Evolutionary conservation across 2,888 invertebrate species (phyloP).

Genomic region (Meteorus cinctellus): DNA sequence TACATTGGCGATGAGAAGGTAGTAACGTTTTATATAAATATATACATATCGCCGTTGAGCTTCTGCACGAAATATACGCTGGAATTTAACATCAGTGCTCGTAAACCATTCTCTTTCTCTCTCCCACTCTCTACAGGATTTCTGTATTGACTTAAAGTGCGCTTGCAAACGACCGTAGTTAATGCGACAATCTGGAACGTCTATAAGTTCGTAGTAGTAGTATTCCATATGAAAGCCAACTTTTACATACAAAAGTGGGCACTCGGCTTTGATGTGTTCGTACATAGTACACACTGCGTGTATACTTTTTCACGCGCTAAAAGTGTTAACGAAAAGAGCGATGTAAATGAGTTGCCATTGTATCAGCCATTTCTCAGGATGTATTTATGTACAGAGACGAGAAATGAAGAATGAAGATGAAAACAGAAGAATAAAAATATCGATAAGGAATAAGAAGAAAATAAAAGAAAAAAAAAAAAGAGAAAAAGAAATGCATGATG

Average conservation of each 20-base stretch:
- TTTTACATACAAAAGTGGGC: slow-evolving; percentile 21
- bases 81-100: slow-evolving; percentile 8
- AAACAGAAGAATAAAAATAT: background rate
- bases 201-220: background rate
- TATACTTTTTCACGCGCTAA: background rate
- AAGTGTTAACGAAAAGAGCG: slow-evolving; percentile 18
- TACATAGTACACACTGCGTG: background rate
- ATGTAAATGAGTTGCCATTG: slow-evolving; percentile 6
- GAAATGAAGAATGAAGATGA: background rate
- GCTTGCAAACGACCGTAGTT: slow-evolving; percentile 23
- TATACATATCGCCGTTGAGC: slow-evolving; percentile 11
- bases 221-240: slow-evolving; percentile 10
- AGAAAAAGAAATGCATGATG: background rate
- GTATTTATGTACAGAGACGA: slow-evolving; percentile 5
- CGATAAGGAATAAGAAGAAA: background rate
- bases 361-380: slow-evolving; percentile 11
- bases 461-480: background rate
- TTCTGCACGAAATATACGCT: slow-evolving; percentile 10
- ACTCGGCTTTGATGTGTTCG: slow-evolving; percentile 17
- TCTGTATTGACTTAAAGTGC: slow-evolving; percentile 31
- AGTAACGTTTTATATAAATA: background rate
- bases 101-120: slow-evolving; percentile 13
- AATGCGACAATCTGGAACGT: slow-evolving; percentile 16
- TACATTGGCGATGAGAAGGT: slow-evolving; percentile 2
- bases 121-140: background rate